Conservation (phyloP, 2,797 vertebrate genomes). For the Falco rusticolus region DNA sequence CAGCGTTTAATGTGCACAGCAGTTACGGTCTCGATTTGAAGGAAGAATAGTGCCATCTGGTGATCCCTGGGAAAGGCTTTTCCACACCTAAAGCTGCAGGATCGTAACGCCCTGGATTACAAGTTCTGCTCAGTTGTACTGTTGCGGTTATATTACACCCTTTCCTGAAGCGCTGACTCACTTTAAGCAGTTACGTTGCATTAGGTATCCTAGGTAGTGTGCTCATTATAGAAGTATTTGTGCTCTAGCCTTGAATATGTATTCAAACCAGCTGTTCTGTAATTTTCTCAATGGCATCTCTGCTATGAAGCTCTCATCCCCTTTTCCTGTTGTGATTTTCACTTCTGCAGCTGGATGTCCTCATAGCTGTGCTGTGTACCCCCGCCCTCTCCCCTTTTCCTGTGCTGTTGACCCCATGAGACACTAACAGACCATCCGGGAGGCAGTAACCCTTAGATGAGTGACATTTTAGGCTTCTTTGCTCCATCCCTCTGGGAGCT, state of each 20-base stretch:
- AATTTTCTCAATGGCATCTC: not conserved
- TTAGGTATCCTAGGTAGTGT: not conserved
- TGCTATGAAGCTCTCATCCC: not conserved
- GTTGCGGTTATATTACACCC: not conserved
- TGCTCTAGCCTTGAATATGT: not conserved
- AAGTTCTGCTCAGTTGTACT: not conserved
- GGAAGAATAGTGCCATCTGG: conserved; percentile 72
- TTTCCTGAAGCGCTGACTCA: not conserved
- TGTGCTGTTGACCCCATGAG: rapidly evolving
- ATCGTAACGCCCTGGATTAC: rapidly evolving
- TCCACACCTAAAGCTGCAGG: not conserved
- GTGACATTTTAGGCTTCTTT: not conserved
- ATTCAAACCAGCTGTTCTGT: not conserved
- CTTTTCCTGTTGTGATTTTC: not conserved
- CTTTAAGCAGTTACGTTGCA: not conserved
- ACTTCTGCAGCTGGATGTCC: not conserved
- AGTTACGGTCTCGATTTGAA: not conserved
- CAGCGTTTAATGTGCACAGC: not conserved
- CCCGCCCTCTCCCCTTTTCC: not conserved
- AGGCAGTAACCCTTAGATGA: not conserved
- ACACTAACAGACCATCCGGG: not conserved
- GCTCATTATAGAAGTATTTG: not conserved
- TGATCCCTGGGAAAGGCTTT: conserved; percentile 32
- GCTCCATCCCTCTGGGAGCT: not conserved
- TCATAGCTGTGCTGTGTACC: not conserved